Conservation (phyloP, 2,113 vertebrate genomes). For the Axis porcinus region DNA sequence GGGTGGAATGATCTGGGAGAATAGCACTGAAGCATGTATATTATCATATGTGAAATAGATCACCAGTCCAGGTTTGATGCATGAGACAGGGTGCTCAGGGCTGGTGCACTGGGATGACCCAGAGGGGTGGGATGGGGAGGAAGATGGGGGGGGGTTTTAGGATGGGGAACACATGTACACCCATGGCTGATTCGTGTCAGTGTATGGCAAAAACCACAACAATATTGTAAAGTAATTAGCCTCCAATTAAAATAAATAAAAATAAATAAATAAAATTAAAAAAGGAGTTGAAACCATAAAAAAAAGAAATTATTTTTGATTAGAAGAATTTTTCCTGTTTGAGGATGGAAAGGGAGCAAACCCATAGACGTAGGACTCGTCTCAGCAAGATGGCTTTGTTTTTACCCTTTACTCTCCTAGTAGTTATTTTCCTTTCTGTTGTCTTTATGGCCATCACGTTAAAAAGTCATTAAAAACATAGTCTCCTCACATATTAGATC, state of each 20-base stretch:
- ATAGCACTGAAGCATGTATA: not conserved
- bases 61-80: not conserved
- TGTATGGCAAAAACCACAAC: not conserved
- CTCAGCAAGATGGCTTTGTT: not conserved
- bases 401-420: not conserved
- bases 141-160: not conserved
- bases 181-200: not conserved
- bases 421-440: not conserved
- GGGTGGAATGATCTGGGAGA: not conserved
- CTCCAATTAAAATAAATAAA: not conserved
- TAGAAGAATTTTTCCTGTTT: not conserved
- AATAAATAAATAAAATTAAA: not conserved
- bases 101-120: not conserved
- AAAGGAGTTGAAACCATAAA: not conserved
- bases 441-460: not conserved
- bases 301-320: not conserved
- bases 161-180: not conserved
- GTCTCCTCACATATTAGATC: not conserved
- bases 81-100: not conserved
- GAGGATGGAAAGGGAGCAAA: not conserved
- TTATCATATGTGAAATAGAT: not conserved
- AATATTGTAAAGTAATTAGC: not conserved
- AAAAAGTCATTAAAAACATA: not conserved
- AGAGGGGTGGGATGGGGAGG: not conserved
- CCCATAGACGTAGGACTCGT: not conserved